Evolutionary conservation across 2,113 vertebrate genomes (phyloP), one percentile per base, ranked within the genome.

Genomic region (Urocolius indicus): DNA sequence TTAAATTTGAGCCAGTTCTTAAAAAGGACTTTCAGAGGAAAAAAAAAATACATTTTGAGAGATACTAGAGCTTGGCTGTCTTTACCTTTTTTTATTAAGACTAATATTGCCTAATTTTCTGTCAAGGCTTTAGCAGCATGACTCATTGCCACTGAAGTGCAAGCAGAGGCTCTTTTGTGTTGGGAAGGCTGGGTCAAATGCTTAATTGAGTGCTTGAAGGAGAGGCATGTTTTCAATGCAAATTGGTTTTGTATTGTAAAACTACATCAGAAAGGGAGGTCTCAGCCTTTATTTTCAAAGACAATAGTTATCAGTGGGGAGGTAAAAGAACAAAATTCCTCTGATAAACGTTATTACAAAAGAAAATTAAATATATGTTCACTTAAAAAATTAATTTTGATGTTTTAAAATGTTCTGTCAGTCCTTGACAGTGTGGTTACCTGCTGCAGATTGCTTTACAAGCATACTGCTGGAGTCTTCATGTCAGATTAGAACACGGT

Each of bases 161-260:
- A 43, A 51, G 62, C 38, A 24, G 74, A 21, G 21, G 2, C 51
- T 85, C 77, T 59, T 90, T 84, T 86, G 92, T 93, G 24, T 67
- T n/a, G 61, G 51, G 27, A 71, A 16, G 71, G 6, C 32, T 13
- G 34, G 6, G 32, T 82, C 89, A 86, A 95, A 71, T 66, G 29
- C 80, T 87, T 66, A 19, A 22, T 57, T 38, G 66, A 87, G 55
- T 82, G 18, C 43, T 87, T 48, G 62, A 71, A 86, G 80, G 43
- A 91, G 36, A 91, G 46, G 41, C 69, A 29, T 3, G 13, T 94
- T 84, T 80, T 83, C 84, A 82, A 75, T 95, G 86, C 76, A 87
- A 62, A 93, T 87, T 48, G 65, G 0, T 96, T 90, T 93, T 90
- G 69, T 94, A 45, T 89, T 88, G 88, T 72, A 52, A 93, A 96